Evolutionary conservation across 2,797 vertebrate species (phyloP), one percentile per base, ranked within the genome.

Genomic region (Percopsis omiscomaycus): DNA sequence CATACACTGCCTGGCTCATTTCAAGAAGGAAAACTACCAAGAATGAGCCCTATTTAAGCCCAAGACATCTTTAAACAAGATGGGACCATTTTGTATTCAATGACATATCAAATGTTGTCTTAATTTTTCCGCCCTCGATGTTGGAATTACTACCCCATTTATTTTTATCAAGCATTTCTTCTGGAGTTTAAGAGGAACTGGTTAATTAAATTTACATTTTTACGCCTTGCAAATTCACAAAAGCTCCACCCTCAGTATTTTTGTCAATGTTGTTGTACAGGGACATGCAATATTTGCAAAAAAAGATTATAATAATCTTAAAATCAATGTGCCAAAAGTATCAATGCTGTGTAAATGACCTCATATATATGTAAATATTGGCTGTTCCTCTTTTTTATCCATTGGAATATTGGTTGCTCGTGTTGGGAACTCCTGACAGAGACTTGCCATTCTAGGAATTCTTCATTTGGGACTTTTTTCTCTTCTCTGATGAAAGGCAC

Each of bases 231-330:
- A 90, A 91, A 92, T 90, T 90, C 86, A 90, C 89, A 88, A 89
- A 89, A 91, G 83, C 86, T 88, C 86, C 86, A 89, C 88, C 86
- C 83, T 88, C 82, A 90, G 86, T 91, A 92, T 87, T 91, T 92
- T 92, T 91, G 88, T 92, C 94, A 93, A 94, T 96, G 93, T 93
- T 94, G 93, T 94, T 96, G 95, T 96, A 98, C 93, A 95, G 95
- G 95, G 93, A 95, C 96, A 95, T 95, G 96, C 95, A 96, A 95
- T 98, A 96, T 94, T 94, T 94, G 94, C 92, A 94, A 91, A 84
- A 89, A 86, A 86, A 84, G 87, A 88, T 73, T 61, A 89, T 89
- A 89, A 90, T 89, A 90, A 89, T 88, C 89, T 91, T 89, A 89
- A 92, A 89, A 90, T 92, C 88, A 89, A 94, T 94, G 96, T 97